A percentile compares a stretch with the other conserved stretches of the same genome.
Evolutionary conservation across 2,113 vertebrate genomes (phyloP).

Genomic region (Butorides virescens): DNA sequence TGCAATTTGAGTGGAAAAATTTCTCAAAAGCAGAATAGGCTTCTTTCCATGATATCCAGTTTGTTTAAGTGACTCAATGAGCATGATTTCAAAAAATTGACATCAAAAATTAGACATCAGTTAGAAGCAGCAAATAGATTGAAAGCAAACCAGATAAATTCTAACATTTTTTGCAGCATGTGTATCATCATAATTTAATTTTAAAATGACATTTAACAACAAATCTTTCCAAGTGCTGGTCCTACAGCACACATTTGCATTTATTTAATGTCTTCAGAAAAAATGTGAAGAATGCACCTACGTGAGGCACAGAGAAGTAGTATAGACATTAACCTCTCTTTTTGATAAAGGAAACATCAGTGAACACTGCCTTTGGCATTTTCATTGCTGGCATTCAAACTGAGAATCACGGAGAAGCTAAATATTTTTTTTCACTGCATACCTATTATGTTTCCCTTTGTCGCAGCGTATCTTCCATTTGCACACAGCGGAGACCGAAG

Average conservation of each 20-base stretch:
- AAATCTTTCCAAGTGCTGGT: background rate
- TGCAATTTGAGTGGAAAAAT: background rate
- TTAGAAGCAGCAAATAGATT: background rate
- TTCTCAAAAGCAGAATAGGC: background rate
- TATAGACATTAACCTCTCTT: background rate
- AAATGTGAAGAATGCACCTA: background rate
- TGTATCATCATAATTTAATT: background rate
- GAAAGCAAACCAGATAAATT: background rate
- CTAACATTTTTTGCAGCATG: background rate
- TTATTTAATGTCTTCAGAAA: background rate
- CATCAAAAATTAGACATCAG: too few species aligned
- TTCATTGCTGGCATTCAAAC: background rate
- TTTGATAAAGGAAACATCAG: background rate
- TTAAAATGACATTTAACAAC: background rate
- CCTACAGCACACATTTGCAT: background rate
- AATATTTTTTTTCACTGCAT: background rate
- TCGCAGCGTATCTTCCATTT: background rate
- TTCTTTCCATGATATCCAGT: background rate
- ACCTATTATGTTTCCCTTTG: background rate
- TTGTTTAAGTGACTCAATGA: background rate
- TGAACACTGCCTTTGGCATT: background rate
- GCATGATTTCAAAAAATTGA: background rate
- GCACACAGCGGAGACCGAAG: background rate
- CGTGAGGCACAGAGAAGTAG: background rate
- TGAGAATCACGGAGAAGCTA: background rate